phyloP scores from a whole-genome alignment of 2,113 vertebrate species.

The Cyphomyrus discorhynchus region DNA sequence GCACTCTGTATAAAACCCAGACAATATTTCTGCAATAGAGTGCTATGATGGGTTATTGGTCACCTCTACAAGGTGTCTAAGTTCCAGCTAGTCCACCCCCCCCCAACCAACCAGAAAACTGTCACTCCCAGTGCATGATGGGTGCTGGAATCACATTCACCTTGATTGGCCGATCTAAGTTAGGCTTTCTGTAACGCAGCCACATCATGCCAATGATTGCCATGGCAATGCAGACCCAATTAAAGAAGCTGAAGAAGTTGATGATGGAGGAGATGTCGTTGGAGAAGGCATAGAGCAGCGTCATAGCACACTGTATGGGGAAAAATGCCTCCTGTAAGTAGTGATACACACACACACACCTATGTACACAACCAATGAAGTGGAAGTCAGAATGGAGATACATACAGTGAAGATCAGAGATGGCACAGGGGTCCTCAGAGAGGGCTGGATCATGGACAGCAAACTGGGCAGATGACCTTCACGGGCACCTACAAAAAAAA shows the following conservation, averaged over 20 bases:
- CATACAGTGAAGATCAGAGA: constrained; percentile 90
- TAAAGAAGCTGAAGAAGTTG: constrained; percentile 99
- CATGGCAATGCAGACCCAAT: constrained; percentile 94
- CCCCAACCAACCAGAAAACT: background rate
- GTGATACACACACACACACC: background rate
- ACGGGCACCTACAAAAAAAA: constrained; percentile 90
- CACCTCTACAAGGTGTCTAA: no score
- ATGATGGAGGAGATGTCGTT: constrained; percentile 93
- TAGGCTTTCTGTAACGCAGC: constrained; percentile 85
- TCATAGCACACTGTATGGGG: constrained; percentile 78
- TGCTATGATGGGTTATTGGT: no score
- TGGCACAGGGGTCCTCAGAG: constrained; percentile 77
- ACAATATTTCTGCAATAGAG: no score
- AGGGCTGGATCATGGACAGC: constrained; percentile 94
- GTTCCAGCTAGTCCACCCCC: no score
- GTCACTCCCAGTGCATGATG: background rate
- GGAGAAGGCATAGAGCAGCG: constrained; percentile 92
- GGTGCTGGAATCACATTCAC: constrained; percentile 51
- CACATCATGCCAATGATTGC: constrained; percentile 94
- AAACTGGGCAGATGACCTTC: constrained; percentile 91
- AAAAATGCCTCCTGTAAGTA: background rate
- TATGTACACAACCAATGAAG: background rate
- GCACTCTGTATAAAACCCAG: no score
- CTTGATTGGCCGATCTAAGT: constrained; percentile 89
- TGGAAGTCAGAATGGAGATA: background rate